Percentiles rank a stretch among this genome's conserved stretches.
Conservation (phyloP, 2,797 vertebrate genomes). For the Scolopax bukidnonensis region DNA sequence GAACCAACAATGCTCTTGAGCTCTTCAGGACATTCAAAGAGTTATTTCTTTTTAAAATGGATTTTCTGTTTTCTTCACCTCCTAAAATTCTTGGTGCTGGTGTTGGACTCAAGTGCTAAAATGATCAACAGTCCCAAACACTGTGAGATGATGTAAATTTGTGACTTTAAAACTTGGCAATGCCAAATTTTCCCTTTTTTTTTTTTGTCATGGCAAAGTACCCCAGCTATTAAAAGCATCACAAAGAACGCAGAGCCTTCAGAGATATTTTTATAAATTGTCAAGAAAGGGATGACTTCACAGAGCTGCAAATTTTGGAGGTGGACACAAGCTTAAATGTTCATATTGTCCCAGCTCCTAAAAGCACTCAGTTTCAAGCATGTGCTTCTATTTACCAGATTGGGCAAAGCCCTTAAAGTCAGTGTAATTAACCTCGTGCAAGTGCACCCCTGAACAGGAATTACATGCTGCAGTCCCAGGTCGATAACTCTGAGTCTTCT, state of each 20-base stretch:
- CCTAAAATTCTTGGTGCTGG: neutral
- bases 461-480: accelerated
- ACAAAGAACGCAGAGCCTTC: accelerated
- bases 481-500: neutral
- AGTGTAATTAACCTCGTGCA: neutral
- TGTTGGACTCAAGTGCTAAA: neutral
- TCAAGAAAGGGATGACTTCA: neutral
- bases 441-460: neutral
- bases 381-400: neutral
- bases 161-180: neutral
- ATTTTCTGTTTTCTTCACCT: neutral
- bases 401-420: neutral
- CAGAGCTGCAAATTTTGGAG: neutral
- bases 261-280: neutral
- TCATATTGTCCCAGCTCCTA: neutral
- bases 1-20: neutral
- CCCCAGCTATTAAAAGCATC: neutral
- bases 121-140: neutral
- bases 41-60: constrained; percentile 15
- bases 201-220: neutral
- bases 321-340: neutral
- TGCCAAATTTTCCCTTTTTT: neutral
- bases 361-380: neutral
- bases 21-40: neutral
- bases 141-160: neutral